Percentiles rank a stretch among this genome's conserved stretches.
Conservation (phyloP, 2,113 vertebrate species). For the Notarius lentiginosus region DNA sequence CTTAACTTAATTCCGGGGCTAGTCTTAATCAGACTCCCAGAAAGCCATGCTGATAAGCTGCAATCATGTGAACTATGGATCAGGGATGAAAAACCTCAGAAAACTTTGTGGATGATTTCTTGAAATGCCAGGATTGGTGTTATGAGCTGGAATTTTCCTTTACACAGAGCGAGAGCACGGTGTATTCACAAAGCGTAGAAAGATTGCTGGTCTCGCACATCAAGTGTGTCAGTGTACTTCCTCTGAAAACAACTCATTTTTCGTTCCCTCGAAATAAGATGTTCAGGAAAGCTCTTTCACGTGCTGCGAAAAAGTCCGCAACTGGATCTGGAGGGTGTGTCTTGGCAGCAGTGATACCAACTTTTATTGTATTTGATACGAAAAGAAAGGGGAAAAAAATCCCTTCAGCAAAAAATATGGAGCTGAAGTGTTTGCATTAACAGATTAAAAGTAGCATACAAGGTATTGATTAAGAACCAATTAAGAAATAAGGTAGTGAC, state of each 20-base stretch:
- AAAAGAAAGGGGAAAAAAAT: neutral
- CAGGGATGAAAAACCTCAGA: neutral
- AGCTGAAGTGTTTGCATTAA: neutral
- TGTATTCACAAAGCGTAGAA: neutral
- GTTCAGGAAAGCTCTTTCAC: neutral
- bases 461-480: neutral
- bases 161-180: neutral
- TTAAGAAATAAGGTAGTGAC: neutral
- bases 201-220: neutral
- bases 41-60: slow-evolving; percentile 14
- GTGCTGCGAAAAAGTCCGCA: neutral
- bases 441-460: neutral
- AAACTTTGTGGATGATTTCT: neutral
- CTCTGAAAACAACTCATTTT: neutral
- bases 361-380: no score
- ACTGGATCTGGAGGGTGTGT: slow-evolving; percentile 2
- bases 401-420: neutral
- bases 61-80: neutral
- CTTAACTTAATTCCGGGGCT: neutral
- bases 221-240: neutral
- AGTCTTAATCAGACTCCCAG: neutral
- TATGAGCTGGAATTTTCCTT: neutral
- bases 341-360: neutral
- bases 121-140: neutral
- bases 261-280: neutral